Evolutionary conservation across 2,888 invertebrate species (phyloP).

Genomic region (Pristionchus maxplancki): DNA sequence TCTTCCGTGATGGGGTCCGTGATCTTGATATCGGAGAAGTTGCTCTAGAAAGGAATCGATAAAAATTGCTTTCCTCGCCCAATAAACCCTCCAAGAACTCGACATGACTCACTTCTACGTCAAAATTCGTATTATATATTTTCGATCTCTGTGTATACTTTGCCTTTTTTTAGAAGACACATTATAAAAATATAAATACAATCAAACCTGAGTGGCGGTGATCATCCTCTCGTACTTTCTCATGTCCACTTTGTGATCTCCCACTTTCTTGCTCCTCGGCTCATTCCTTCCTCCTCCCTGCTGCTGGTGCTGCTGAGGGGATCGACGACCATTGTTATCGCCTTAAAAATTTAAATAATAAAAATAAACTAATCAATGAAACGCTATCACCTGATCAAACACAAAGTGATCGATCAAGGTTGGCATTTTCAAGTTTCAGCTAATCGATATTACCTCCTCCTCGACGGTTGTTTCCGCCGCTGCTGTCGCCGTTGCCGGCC

Average conservation of each 20-base stretch:
- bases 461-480: constrained; percentile 30
- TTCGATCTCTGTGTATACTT: not conserved
- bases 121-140: not conserved
- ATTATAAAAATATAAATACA: not conserved
- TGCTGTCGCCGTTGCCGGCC: not conserved
- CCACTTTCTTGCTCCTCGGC: not conserved
- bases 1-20: constrained; percentile 61
- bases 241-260: constrained; percentile 62
- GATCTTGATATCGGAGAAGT: constrained; percentile 64
- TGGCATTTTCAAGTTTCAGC: not conserved
- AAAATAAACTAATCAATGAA: not conserved
- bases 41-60: constrained; percentile 56
- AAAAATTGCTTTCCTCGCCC: not conserved
- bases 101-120: not conserved
- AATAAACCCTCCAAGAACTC: not conserved
- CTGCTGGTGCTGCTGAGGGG: constrained; percentile 2
- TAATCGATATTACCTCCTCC: not conserved
- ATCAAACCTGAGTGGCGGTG: constrained; percentile 58
- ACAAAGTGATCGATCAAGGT: not conserved
- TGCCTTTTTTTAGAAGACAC: no score
- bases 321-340: constrained; percentile 23
- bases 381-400: constrained; percentile 16
- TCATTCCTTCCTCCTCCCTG: not conserved
- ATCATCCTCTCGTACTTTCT: constrained; percentile 67
- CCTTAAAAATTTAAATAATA: not conserved